A percentile compares a stretch with the other conserved stretches of the same genome.
phyloP scores from a whole-genome alignment of 2,888 invertebrate species.

The Diaperis boleti region DNA sequence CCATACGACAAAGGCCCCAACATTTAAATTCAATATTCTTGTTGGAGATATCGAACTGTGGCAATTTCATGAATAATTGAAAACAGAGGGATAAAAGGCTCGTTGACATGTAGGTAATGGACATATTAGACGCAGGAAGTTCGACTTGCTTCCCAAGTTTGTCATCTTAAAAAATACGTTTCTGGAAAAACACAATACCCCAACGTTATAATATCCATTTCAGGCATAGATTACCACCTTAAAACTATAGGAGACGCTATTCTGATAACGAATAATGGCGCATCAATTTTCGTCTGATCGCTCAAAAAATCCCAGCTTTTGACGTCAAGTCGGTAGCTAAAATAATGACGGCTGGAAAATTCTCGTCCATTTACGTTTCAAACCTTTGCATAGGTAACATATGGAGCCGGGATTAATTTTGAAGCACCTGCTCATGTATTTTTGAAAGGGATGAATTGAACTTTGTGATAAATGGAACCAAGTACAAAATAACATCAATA shows the following conservation, averaged over 20 bases:
- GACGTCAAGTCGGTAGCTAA: not conserved
- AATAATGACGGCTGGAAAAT: not conserved
- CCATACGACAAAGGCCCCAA: slow-evolving; percentile 6
- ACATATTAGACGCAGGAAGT: too few relatives aligned
- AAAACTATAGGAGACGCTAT: too few relatives aligned
- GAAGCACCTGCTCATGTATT: not conserved
- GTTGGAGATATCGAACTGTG: slow-evolving; percentile 1
- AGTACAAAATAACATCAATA: not conserved
- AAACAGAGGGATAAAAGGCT: slow-evolving; percentile 11
- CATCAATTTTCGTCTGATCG: not conserved
- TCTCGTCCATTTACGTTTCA: not conserved
- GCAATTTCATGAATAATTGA: slow-evolving; percentile 31
- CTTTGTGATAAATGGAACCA: not conserved
- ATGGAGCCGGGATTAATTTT: not conserved
- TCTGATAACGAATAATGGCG: not conserved
- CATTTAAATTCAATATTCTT: slow-evolving; percentile 32
- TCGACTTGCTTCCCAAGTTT: too few relatives aligned
- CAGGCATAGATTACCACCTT: too few relatives aligned
- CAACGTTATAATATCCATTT: too few relatives aligned
- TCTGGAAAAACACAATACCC: too few relatives aligned
- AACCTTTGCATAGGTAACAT: not conserved
- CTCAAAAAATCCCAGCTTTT: not conserved
- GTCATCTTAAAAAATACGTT: too few relatives aligned
- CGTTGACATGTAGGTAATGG: slow-evolving; percentile 19
- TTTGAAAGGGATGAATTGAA: not conserved